Base-by-base conservation (phyloP, 2,888 invertebrate species). In the Dynastes tityus region DNA sequence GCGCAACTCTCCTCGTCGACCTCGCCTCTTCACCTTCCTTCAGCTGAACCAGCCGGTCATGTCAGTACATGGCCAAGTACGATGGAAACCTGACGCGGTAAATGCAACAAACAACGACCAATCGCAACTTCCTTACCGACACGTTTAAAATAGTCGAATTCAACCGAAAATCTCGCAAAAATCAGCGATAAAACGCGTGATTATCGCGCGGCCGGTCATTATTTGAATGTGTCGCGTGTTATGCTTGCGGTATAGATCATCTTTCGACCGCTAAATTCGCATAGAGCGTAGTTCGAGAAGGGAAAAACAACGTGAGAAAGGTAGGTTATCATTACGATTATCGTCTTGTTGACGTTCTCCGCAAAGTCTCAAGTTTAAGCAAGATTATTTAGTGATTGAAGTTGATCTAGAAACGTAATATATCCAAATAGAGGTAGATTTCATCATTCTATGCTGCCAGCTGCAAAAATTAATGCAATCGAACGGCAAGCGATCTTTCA, bases 1-100 rank as follows among this genome's bases (percentile, higher is more conserved):
- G 82, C 82, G 82, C 82, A 58, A 68, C 32, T 80, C 79, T 77
- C 80, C 81, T 70, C 75, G 78, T 51, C 80, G 81, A 81, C 82
- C 82, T 82, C 82, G 82, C 82, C 82, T 82, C 80, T 82, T 80
- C 80, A 82, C 82, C 82, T 82, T 80, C 80, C 77, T 79, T 77
- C 79, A 80, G 80, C 81, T 77, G 71, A 58, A 80, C 79, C 79
- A 76, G 81, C 80, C 80, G 82, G 82, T 82, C 81, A 81, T 81
- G 81, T 78, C 82, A 82, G 82, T 81, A 78, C 82, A 79, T 81
- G 73, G 80, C 76, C 75, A 77, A 74, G 75, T 78, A 78, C 70
- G 79, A 74, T 68, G 81, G 51, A 70, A 51, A 32, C 68, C 29
- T 22, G 65, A 70, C 70, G 70, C 68, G 77, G n/a, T 29, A 29